Percentiles rank a stretch among this genome's conserved stretches.
Conservation (phyloP, 2,888 invertebrate genomes). For the Deilephila porcellus region DNA sequence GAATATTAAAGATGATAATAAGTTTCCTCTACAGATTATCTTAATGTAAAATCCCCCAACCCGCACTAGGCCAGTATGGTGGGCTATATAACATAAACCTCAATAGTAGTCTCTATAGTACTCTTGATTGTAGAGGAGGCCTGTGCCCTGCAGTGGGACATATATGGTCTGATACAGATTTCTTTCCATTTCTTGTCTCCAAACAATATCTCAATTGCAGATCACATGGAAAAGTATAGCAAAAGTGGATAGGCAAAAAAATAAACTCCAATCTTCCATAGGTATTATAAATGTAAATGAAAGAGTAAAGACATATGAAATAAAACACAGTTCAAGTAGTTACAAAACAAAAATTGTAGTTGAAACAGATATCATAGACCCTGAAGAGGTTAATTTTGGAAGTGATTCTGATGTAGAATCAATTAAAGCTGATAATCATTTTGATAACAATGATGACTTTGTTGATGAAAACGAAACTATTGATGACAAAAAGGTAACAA, state of each 20-base stretch:
- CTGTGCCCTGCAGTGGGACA: no score
- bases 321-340: slow-evolving; percentile 18
- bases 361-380: not conserved
- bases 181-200: no score
- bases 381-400: slow-evolving; percentile 18
- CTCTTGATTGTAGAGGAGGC: no score
- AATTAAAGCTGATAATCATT: slow-evolving; percentile 14
- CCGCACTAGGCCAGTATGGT: no score
- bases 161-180: no score
- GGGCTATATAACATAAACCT: no score
- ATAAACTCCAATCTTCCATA: slow-evolving; percentile 14
- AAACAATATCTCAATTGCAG: slow-evolving; percentile 28
- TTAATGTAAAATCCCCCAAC: no score
- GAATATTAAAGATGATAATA: no score
- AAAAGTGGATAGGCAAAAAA: slow-evolving; percentile 6
- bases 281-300: slow-evolving; percentile 20
- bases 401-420: slow-evolving; percentile 9
- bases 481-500: slow-evolving; percentile 16
- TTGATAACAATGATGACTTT: not conserved
- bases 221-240: slow-evolving; percentile 30
- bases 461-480: slow-evolving; percentile 2
- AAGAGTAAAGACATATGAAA: slow-evolving; percentile 27
- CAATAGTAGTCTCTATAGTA: no score
- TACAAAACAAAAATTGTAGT: slow-evolving; percentile 1
- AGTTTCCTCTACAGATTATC: no score